Percentiles rank a stretch among this genome's conserved stretches.
Conservation (phyloP, 2,888 invertebrate species). For the Sipha maydis region DNA sequence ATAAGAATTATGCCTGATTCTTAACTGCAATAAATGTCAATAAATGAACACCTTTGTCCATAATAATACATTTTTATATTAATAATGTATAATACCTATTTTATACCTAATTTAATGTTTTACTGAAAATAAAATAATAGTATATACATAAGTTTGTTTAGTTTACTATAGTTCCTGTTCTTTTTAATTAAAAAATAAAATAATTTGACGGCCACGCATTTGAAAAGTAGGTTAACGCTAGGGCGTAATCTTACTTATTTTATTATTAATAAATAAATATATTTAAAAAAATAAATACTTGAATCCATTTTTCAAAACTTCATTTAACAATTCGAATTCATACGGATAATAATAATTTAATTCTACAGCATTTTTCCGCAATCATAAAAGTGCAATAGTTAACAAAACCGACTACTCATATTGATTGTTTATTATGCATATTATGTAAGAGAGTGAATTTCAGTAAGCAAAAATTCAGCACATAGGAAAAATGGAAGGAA, state of each 20-base stretch:
- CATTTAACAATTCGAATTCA: not conserved
- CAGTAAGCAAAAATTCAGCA: conserved; percentile 5
- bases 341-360: conserved; percentile 2
- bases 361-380: not conserved
- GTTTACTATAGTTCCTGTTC: not conserved
- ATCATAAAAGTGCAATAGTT: conserved; percentile 17
- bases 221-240: conserved; percentile 13
- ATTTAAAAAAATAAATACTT: not conserved
- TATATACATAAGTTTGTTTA: not conserved
- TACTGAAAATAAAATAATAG: not conserved
- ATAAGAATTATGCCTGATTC: not conserved
- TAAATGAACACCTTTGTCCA: not conserved
- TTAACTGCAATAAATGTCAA: not conserved
- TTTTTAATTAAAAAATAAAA: conserved; percentile 43
- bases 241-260: conserved; percentile 29
- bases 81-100: not conserved
- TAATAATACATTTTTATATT: not conserved
- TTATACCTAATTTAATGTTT: not conserved
- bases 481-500: not conserved
- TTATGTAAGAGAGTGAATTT: conserved; percentile 27
- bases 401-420: conserved; percentile 4
- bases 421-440: conserved; percentile 35
- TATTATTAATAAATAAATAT: conserved; percentile 14
- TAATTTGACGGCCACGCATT: not conserved
- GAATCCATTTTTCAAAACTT: not conserved